A percentile compares a stretch with the other conserved stretches of the same genome.
Conservation (phyloP, 2,113 vertebrate genomes). For the Bungarus multicinctus region DNA sequence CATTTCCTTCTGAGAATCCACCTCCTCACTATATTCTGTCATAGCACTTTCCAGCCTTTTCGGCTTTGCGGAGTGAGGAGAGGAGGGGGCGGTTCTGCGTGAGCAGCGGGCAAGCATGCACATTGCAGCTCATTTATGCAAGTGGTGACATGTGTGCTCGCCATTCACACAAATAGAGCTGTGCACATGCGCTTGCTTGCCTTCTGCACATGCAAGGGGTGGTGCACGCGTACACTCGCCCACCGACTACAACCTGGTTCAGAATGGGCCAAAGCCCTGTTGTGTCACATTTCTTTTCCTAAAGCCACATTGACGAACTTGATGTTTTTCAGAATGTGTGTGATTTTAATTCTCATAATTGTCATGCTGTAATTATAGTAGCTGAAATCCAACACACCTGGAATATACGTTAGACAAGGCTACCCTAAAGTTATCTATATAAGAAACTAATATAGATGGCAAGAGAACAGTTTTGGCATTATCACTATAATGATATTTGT, state of each 20-base stretch:
- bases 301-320: background rate
- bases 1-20: background rate
- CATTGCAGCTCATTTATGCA: too few relatives aligned
- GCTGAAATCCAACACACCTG: background rate
- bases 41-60: background rate
- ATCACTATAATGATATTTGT: background rate
- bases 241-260: background rate
- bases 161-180: background rate
- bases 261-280: background rate
- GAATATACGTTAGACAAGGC: background rate
- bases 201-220: background rate
- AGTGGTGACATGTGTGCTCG: fast-evolving
- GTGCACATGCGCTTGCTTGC: background rate
- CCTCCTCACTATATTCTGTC: background rate
- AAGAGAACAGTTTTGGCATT: background rate
- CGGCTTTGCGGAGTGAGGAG: background rate
- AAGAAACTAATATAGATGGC: background rate
- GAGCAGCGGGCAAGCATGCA: too few relatives aligned
- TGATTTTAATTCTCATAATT: background rate
- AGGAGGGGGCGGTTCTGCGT: background rate
- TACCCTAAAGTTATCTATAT: background rate
- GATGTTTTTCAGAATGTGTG: background rate
- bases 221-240: background rate
- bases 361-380: background rate
- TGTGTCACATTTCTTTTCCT: background rate